These are phyloP conservation scores for Asteroscopus sphinx DNA, from an alignment of 2,888 invertebrate genomes.

Conservation along the genomic window DNA sequence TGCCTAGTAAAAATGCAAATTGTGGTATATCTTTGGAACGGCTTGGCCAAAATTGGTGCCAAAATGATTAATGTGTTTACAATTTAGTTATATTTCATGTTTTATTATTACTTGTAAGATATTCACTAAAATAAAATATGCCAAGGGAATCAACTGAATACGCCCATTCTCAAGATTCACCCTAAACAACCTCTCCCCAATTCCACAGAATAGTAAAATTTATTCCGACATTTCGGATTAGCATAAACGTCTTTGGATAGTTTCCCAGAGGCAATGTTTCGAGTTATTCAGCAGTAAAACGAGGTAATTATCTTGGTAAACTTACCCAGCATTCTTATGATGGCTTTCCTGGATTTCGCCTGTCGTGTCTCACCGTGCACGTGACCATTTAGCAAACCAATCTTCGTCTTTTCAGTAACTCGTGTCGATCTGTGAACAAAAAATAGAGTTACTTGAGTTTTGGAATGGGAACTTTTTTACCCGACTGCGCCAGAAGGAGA, in stretches of 20 bases:
- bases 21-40: too few species aligned
- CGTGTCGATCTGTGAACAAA: conserved; percentile 72
- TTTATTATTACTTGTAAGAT: too few species aligned
- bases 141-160: too few species aligned
- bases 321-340: conserved; percentile 95
- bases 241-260: background rate
- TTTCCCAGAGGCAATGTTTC: background rate
- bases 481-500: too few species aligned
- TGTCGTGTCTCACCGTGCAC: conserved; percentile 92
- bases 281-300: background rate
- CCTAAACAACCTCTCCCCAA: too few species aligned
- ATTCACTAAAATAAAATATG: too few species aligned
- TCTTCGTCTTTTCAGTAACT: conserved; percentile 78
- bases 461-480: too few species aligned
- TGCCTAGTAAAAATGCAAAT: too few species aligned
- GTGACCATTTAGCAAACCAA: conserved; percentile 86
- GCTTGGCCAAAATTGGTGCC: too few species aligned
- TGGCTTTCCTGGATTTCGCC: conserved; percentile 92
- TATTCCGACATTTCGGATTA: background rate
- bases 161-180: too few species aligned
- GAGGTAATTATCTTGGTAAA: conserved; percentile 3
- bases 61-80: too few species aligned
- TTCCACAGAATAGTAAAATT: background rate
- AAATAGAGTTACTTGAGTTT: background rate
- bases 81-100: too few species aligned